Conservation (phyloP, 2,113 vertebrate species). For the Pelmatolapia mariae region DNA sequence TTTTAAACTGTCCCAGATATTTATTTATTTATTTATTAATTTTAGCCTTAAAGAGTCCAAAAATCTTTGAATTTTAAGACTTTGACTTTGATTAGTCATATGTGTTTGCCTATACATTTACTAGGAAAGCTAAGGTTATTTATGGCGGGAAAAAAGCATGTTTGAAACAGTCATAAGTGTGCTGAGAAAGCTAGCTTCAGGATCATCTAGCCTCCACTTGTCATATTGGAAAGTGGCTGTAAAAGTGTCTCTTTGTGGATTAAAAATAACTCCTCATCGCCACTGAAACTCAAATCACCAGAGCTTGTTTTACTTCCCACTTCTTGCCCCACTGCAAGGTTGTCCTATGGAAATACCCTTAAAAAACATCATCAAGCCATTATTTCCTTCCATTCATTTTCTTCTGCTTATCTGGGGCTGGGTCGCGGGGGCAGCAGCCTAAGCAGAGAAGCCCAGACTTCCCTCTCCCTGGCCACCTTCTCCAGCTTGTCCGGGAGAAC, state of each 20-base stretch:
- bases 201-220: not conserved
- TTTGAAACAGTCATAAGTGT: not conserved
- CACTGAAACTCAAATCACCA: not conserved
- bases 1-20: not conserved
- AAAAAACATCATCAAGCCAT: not conserved
- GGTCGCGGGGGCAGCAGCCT: not conserved
- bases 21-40: not conserved
- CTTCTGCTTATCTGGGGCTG: not conserved
- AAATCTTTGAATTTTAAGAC: not conserved
- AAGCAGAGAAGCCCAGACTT: not conserved
- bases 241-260: not conserved
- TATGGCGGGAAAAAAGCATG: fast-evolving
- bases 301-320: conserved; percentile 4
- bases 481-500: not conserved
- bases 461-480: not conserved
- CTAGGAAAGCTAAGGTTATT: not conserved
- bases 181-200: not conserved
- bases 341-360: not conserved
- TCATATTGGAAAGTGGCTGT: not conserved
- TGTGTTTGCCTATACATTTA: not conserved
- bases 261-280: not conserved
- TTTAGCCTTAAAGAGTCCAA: not conserved
- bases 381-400: not conserved
- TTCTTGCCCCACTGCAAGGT: not conserved
- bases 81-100: not conserved